Evolutionary conservation across 2,888 invertebrate genomes (phyloP), one percentile per base, ranked within the genome.

Genomic region (Xylocampa areola): DNA sequence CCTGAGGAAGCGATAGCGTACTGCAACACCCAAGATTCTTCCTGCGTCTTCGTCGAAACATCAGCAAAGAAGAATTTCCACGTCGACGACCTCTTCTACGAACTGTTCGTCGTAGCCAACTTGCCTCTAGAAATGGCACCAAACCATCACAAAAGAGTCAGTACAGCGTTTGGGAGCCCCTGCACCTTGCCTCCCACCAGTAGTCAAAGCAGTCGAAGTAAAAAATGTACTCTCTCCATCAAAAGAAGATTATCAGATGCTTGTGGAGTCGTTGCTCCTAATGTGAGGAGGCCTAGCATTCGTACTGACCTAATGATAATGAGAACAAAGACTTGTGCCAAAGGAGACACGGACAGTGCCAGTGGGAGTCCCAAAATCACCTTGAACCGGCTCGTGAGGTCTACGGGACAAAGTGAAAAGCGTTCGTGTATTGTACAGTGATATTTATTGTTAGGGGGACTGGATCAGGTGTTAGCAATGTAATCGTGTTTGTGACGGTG

Each of bases 121-220:
- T 89, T 98, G 55, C 98, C 98, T 0, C 89, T 97, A 76, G 98
- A 98, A 92, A 98, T 98, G 98, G 97, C 97, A 14, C 97, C 97
- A 0, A 97, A 97, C 80, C 96, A 97, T 83, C 98, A 98, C 87
- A 96, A 97, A 79, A 95, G 96, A 57, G 96, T 98, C 35, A 96
- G 96, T 76, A 96, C 96, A 10, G 96, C 96, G 6, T 97, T 97
- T 68, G 96, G 97, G 4, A 96, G 97, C 51, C 97, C 97, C 0
- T 97, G 96, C 68, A 96, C 97, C 6, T 83, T 97, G 66, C 96
- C 96, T 1, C 96, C 96, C 0, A 96, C 96, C 0, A 95, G 96
- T 66, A 95, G 95, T 23, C 95, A 95, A 63, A 94, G 95, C 35
- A 96, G 95, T 82, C 94, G 95, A 76, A 95, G 95, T 80, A 96